A percentile compares a stretch with the other conserved stretches of the same genome.
These are phyloP conservation scores for Hexactinellida sp. DNA, from an alignment of 37 sponge, comb jelly and placozoan species.

Conservation along the genomic window DNA sequence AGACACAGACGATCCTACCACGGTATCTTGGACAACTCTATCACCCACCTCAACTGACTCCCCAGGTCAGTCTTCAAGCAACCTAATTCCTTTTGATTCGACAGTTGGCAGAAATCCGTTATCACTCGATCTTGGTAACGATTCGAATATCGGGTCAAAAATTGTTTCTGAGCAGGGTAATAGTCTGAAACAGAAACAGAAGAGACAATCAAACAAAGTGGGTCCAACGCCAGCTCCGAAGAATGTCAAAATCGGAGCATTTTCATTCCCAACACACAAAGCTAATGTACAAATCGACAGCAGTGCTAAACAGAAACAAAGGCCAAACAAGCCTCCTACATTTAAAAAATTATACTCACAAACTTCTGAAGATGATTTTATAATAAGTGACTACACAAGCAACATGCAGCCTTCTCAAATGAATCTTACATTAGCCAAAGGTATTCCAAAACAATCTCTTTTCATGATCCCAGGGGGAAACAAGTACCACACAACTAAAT, in stretches of 20 bases:
- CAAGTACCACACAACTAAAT: constrained; percentile 2
- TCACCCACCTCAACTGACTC: neutral
- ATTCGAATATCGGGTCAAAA: no score
- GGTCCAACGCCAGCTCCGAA: neutral
- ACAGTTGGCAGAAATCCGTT: neutral
- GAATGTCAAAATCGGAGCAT: neutral
- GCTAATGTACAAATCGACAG: neutral
- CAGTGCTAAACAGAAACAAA: neutral
- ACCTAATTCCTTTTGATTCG: neutral
- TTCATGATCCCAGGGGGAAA: neutral
- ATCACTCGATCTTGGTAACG: neutral
- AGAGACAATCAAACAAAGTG: neutral
- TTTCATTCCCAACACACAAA: neutral
- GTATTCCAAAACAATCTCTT: neutral
- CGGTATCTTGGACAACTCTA: neutral
- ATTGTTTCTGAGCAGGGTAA: neutral
- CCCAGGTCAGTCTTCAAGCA: neutral
- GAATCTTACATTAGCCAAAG: neutral
- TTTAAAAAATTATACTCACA: neutral
- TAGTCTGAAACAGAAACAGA: neutral
- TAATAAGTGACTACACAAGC: neutral
- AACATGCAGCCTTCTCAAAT: neutral
- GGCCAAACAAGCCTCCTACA: neutral
- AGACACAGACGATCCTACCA: neutral
- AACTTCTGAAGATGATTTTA: neutral